These are phyloP conservation scores for Pteria penguin DNA, from an alignment of 2,888 invertebrate species.

Conservation along the genomic window DNA sequence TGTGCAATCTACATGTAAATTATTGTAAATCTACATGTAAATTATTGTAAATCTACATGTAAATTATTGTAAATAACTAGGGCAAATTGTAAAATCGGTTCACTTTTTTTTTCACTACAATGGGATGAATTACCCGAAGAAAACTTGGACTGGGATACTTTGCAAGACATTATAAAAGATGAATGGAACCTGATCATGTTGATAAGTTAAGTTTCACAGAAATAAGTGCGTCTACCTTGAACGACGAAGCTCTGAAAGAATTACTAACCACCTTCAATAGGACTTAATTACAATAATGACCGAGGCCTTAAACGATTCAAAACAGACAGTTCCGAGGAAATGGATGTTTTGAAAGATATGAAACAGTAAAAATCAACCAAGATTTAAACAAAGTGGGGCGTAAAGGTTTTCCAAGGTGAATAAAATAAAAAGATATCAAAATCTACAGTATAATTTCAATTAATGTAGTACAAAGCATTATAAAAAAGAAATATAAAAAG, in stretches of 20 bases:
- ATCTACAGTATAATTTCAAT: not conserved
- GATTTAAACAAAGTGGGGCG: not conserved
- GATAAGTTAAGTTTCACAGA: not conserved
- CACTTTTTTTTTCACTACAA: not conserved
- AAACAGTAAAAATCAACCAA: constrained; percentile 3
- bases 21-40: no score
- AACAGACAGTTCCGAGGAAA: not conserved
- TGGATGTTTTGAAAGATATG: not conserved
- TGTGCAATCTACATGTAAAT: not conserved
- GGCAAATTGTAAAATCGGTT: not conserved
- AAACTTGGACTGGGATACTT: not conserved
- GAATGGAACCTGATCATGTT: not conserved
- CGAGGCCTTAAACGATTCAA: not conserved
- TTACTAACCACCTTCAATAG: not conserved
- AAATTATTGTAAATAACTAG: not conserved
- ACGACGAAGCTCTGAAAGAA: not conserved
- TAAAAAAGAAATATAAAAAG: not conserved
- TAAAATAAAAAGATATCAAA: not conserved
- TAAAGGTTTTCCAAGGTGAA: not conserved
- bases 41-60: no score
- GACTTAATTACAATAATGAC: not conserved
- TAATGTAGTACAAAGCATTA: no score
- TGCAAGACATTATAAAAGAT: not conserved
- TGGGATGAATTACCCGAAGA: not conserved
- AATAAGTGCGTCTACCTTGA: not conserved